These are phyloP conservation scores for Seira ritae DNA, from an alignment of 2,888 invertebrate genomes.

Conservation along the genomic window DNA sequence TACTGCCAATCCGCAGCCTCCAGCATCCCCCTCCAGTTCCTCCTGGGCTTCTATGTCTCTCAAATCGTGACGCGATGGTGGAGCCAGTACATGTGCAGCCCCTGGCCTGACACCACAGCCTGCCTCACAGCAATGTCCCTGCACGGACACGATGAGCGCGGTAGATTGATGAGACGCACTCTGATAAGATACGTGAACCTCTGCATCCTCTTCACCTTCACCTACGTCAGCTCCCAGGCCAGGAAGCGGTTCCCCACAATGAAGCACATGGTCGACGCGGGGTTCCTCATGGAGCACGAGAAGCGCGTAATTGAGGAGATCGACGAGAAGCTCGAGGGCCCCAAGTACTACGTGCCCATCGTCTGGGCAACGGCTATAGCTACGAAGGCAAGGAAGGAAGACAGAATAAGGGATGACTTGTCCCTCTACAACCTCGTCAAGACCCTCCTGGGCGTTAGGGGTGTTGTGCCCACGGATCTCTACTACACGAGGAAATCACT, in stretches of 20 bases:
- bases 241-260: constrained; percentile 75
- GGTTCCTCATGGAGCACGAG: constrained; percentile 74
- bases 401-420: too few relatives aligned
- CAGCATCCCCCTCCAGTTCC: constrained; percentile 76
- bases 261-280: constrained; percentile 75
- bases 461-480: too few relatives aligned
- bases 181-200: constrained; percentile 76
- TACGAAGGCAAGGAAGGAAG: constrained; percentile 17
- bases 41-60: constrained; percentile 77
- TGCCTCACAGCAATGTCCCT: too few relatives aligned
- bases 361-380: constrained; percentile 75
- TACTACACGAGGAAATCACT: too few relatives aligned
- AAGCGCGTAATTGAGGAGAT: constrained; percentile 75
- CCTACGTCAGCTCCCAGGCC: constrained; percentile 75
- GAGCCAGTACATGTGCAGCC: constrained; percentile 75
- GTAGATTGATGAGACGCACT: constrained; percentile 74
- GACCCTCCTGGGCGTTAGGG: too few relatives aligned
- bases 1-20: constrained; percentile 66
- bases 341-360: constrained; percentile 75
- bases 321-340: constrained; percentile 73
- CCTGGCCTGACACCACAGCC: constrained; percentile 41
- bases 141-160: constrained; percentile 46
- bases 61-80: constrained; percentile 77
- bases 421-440: too few relatives aligned
- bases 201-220: constrained; percentile 74